Evolutionary conservation across 1,140 invertebrate genomes (phyloP).

Genomic region (Heliconius himera): DNA sequence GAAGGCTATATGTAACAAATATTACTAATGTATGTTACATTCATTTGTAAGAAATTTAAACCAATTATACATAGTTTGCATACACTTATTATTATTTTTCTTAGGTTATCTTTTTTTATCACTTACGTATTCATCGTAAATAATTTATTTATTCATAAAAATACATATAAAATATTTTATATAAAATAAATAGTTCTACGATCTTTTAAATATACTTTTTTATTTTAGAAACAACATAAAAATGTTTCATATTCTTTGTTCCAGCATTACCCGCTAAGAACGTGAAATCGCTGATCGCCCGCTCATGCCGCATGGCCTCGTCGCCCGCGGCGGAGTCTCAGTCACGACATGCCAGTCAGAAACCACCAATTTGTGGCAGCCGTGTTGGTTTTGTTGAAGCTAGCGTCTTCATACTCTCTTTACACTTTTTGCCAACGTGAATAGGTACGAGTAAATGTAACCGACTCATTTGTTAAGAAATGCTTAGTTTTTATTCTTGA

Average conservation of each 20-base stretch:
- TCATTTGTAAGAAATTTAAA: no score
- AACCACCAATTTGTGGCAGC: constrained; percentile 77
- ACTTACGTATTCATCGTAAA: no score
- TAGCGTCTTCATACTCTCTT: constrained; percentile 75
- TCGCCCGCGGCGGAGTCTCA: constrained; percentile 60
- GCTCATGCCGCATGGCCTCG: constrained; percentile 35
- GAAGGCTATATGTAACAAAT: background rate
- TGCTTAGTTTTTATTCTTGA: background rate
- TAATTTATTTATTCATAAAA: no score
- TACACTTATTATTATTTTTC: no score
- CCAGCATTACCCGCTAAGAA: constrained; percentile 24
- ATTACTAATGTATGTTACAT: no score
- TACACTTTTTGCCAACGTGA: constrained; percentile 62
- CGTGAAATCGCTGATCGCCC: constrained; percentile 40
- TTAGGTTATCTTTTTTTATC: no score
- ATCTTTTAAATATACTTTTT: background rate
- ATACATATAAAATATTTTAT: no score
- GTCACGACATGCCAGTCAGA: constrained; percentile 69
- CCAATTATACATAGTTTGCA: no score
- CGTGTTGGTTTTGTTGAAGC: constrained; percentile 80
- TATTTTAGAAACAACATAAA: background rate
- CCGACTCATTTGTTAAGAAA: constrained; percentile 19
- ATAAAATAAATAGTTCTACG: background rate
- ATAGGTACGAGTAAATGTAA: constrained; percentile 29
- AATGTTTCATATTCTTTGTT: background rate